These are phyloP conservation scores for Eudasyphora cyanicolor DNA, from an alignment of 2,888 invertebrate species.

Conservation along the genomic window DNA sequence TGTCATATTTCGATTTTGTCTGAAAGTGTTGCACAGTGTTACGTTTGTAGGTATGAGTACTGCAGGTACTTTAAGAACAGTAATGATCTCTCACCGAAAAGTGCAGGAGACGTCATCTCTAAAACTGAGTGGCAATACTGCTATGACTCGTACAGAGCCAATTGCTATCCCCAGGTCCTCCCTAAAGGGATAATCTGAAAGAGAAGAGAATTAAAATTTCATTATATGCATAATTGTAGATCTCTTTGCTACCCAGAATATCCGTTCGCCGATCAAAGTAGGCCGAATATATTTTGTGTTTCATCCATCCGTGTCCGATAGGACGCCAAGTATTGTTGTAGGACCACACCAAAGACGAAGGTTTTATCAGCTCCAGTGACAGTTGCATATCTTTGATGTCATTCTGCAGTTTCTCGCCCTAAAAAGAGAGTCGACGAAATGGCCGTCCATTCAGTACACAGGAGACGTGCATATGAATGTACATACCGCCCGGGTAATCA, in stretches of 20 bases:
- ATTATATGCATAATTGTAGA: constrained; percentile 56
- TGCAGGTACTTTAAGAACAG: background rate
- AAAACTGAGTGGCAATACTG: constrained; percentile 71
- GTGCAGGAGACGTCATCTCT: constrained; percentile 72
- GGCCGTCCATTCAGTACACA: background rate
- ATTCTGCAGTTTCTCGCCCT: constrained; percentile 73
- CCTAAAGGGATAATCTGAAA: constrained; percentile 66
- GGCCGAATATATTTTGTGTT: constrained; percentile 79
- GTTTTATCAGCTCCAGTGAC: constrained; percentile 72
- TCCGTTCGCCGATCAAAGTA: constrained; percentile 79
- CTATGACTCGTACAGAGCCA: constrained; percentile 75
- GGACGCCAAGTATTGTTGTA: constrained; percentile 77
- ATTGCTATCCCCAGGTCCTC: constrained; percentile 63
- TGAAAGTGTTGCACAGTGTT: background rate
- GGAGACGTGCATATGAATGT: background rate
- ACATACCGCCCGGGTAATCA: constrained; percentile 76
- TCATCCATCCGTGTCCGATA: constrained; percentile 72
- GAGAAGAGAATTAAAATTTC: background rate
- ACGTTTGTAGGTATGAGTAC: no score
- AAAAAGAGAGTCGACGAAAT: constrained; percentile 36
- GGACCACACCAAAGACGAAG: constrained; percentile 71
- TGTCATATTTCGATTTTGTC: background rate
- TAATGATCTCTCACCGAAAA: constrained; percentile 68
- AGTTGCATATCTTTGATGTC: constrained; percentile 73
- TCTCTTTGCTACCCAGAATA: constrained; percentile 70